These are phyloP conservation scores for Drosophila santomea DNA, from an alignment of 1,140 invertebrate species.

Conservation along the genomic window DNA sequence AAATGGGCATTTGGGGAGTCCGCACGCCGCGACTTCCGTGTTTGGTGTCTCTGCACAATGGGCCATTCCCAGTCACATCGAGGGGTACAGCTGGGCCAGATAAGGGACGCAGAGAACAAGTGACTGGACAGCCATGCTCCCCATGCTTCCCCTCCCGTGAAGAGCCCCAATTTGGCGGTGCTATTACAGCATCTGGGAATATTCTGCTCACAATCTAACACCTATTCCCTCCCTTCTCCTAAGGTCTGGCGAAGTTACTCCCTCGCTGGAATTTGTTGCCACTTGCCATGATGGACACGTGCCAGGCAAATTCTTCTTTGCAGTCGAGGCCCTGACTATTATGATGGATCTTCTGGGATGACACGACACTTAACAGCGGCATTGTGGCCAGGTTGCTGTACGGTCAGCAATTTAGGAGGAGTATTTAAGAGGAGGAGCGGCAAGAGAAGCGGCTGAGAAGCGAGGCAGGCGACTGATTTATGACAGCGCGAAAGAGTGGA, in stretches of 20 bases:
- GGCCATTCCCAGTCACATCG: conserved; percentile 49
- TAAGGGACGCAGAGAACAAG: conserved; percentile 15
- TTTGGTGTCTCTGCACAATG: conserved; percentile 67
- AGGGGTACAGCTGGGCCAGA: neutral
- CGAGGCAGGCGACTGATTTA: conserved; percentile 67
- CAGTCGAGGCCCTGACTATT: conserved; percentile 22
- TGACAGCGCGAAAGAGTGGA: conserved; percentile 67
- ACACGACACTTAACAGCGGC: conserved; percentile 75
- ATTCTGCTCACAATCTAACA: conserved; percentile 47
- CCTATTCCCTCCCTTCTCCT: conserved; percentile 4
- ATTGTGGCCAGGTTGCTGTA: conserved; percentile 34
- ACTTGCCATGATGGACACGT: conserved; percentile 72
- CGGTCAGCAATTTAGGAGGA: conserved; percentile 68
- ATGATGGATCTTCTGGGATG: conserved; percentile 78
- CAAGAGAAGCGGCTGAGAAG: conserved; percentile 7
- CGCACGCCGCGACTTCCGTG: conserved; percentile 68
- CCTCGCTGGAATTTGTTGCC: conserved; percentile 38
- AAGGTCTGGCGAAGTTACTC: conserved; percentile 17
- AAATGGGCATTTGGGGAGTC: conserved; percentile 79
- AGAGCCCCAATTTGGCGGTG: conserved; percentile 61
- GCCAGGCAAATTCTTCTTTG: conserved; percentile 70
- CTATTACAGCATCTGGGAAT: conserved; percentile 61
- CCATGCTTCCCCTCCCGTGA: conserved; percentile 16
- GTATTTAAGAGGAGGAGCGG: conserved; percentile 56
- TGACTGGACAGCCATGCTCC: conserved; percentile 17